Base-by-base conservation (phyloP, 2,113 vertebrate species). In the Corydoras maculifer region DNA sequence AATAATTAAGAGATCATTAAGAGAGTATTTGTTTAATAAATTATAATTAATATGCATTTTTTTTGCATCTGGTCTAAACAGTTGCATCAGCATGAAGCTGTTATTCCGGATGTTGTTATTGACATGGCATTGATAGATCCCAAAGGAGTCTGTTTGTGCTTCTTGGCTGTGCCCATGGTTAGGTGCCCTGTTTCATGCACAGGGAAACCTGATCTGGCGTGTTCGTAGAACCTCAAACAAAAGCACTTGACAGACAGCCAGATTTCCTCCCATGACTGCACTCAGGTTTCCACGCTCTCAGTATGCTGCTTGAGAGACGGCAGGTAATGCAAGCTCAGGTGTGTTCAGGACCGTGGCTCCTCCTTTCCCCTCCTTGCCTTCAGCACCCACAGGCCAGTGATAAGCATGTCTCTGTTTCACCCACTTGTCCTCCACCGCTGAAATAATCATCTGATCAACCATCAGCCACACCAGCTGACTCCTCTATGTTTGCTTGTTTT, bases 251-350 rank as follows among this genome's bases (percentile, higher is more conserved):
- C 91, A 91, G 90, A 81, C 84, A 82, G 90, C 91, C 91, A 92
- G 91, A 92, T 91, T 91, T 88, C 90, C 91, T 89, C 87, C 89
- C 88, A 88, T 85, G 86, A 88, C 78, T 83, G 88, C 88, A 84
- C 91, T 92, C 89, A 85, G 90, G 92, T 92, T 92, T 90, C 90
- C 81, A 83, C 87, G 87, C 90, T 91, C 90, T 89, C 89, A 91
- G 90, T 90, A 88, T 89, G 87, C 89, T 89, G 91, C 91, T 91
- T 90, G 90, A 91, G 90, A 92, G 91, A 91, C 77, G 84, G 86
- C 91, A 88, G 86, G 91, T 89, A 89, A 90, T 79, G 84, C 88
- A 89, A 90, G 90, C 91, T 91, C 89, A 86, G 88, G 88, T 91
- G 83, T 84, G 86, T 35, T 78, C 75, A 81, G 88, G 82, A 86